phyloP scores from a whole-genome alignment of 1,140 invertebrate genomes.

The Drosophila sturtevanti region DNA sequence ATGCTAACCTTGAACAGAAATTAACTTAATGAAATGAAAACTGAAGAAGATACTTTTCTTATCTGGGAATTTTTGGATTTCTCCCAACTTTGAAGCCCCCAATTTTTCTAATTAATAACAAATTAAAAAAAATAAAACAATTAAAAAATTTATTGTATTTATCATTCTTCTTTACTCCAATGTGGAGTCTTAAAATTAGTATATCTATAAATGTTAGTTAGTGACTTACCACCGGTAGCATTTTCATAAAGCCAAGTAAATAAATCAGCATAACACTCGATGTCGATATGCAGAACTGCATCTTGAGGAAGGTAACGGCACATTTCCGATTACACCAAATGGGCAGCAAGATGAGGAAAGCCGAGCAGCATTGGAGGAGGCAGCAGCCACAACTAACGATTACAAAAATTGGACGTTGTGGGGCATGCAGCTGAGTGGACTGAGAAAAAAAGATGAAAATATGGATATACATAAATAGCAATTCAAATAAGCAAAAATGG shows the following conservation, averaged over 20 bases:
- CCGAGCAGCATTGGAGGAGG: conserved; percentile 84
- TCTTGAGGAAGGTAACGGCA: conserved; percentile 87
- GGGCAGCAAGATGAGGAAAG: conserved; percentile 84
- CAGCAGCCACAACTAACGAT: conserved; percentile 86
- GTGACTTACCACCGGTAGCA: conserved; percentile 84
- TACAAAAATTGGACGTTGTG: conserved; percentile 83
- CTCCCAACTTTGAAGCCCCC: too few species aligned
- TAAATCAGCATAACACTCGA: conserved; percentile 86
- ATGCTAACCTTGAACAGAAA: too few species aligned
- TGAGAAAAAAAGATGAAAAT: conserved; percentile 20
- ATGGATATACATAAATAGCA: conserved; percentile 27
- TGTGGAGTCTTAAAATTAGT: too few species aligned
- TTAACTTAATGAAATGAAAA: too few species aligned
- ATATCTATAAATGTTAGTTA: not conserved
- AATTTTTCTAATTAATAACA: too few species aligned
- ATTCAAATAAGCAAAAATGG: conserved; percentile 17
- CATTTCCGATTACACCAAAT: conserved; percentile 86
- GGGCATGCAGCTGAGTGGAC: conserved; percentile 44
- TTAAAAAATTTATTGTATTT: too few species aligned
- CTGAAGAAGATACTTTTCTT: too few species aligned
- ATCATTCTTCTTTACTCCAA: too few species aligned
- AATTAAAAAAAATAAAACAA: too few species aligned
- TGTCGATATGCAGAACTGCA: conserved; percentile 86
- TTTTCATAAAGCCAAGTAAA: conserved; percentile 85
- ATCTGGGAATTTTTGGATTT: too few species aligned